Conservation (phyloP, 92 coral and sea anemone species). For the Anthopleura xanthogrammica region DNA sequence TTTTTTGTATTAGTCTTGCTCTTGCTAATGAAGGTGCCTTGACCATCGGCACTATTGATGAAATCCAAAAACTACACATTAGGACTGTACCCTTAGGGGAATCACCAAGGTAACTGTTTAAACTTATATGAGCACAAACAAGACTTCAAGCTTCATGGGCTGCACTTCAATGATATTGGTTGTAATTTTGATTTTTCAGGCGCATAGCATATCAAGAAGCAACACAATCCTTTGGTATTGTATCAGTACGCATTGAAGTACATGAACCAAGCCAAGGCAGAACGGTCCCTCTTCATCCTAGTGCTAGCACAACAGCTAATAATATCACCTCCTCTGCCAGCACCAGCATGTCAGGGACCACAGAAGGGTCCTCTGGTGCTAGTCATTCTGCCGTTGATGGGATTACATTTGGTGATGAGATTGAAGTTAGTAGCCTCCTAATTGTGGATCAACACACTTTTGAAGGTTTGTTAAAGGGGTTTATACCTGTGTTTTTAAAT, state of each 20-base stretch:
- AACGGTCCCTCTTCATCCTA: conserved; percentile 83
- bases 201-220: conserved; percentile 94
- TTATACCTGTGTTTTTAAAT: too few relatives aligned
- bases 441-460: conserved; percentile 95
- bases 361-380: conserved; percentile 44
- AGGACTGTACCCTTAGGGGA: conserved; percentile 92
- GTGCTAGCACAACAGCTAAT: conserved; percentile 94
- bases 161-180: too few relatives aligned
- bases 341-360: conserved; percentile 30
- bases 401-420: conserved; percentile 95
- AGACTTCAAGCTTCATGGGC: too few relatives aligned
- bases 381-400: conserved; percentile 78
- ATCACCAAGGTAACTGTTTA: conserved; percentile 75
- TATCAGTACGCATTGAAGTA: conserved; percentile 80
- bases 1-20: conserved; percentile 61
- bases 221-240: conserved; percentile 91
- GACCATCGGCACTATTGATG: conserved; percentile 96
- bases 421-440: conserved; percentile 84
- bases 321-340: conserved; percentile 67
- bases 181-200: conserved; percentile 22
- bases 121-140: too few relatives aligned
- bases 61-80: conserved; percentile 95
- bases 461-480: conserved; percentile 59
- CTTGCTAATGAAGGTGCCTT: conserved; percentile 88
- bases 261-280: conserved; percentile 64